Evolutionary conservation across 2,797 vertebrate genomes (phyloP), one percentile per base, ranked within the genome.

Genomic region (Rachycentron canadum): DNA sequence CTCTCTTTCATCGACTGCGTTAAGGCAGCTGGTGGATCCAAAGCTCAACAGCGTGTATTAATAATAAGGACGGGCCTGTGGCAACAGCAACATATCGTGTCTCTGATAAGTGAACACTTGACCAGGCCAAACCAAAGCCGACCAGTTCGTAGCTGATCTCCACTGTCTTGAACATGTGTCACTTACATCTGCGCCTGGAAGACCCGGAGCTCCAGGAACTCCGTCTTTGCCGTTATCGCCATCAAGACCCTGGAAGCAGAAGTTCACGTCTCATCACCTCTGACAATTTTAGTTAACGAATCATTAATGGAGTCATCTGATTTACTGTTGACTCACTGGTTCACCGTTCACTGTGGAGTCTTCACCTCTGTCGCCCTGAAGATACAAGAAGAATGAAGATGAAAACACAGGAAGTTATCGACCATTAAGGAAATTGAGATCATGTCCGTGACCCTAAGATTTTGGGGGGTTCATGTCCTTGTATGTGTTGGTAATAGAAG

Each of bases 111-210:
- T 25, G 53, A 41, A 7, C 26, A 30, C 21, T 21, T 4, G 0
- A n/a, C 47, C 64, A 10, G 32, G 17, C 12, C 4, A 16, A 62
- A 12, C 43, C 3, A 3, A 43, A 40, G 11, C 38, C 38, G 10
- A 14, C 38, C 38, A 12, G 38, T 40, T 10, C 12, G 38, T 40
- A 9, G 1, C 40, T 45, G 17, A 19, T 11, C 47, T 26, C 57
- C 21, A n/a, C 23, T 12, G 3, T 11, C 5, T 36, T 8, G 3
- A 50, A 65, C 7, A 16, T 30, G 55, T 19, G 67, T 36, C 87
- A 97, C 98, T 97, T 79, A 99, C 98, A 75, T 99, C 98, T 38
- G 96, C 95, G 5, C 98, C 98, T 0, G 97, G 96, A 8, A 95
- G 94, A 36, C 98, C 98, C 3, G 96, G 87, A 71, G 95, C 79